Conservation (phyloP, 1,140 invertebrate genomes). For the Sinonovacula constricta region DNA sequence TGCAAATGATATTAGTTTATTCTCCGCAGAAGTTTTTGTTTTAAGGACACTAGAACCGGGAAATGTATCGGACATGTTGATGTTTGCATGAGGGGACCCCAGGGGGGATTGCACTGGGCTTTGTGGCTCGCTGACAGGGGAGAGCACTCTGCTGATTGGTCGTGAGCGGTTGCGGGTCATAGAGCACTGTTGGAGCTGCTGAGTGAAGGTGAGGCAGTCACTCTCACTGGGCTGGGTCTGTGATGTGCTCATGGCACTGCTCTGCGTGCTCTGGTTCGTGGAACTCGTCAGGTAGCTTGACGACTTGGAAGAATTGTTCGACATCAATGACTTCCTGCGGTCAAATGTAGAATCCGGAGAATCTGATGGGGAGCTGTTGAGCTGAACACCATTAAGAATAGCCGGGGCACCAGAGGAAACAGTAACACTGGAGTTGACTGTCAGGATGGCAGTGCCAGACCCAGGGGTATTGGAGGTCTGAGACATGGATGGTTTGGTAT, state of each 20-base stretch:
- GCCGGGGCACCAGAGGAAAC: constrained; percentile 60
- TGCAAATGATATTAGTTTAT: background rate
- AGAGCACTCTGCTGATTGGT: constrained; percentile 81
- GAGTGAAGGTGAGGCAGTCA: constrained; percentile 83
- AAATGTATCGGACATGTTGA: background rate
- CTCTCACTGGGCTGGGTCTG: constrained; percentile 56
- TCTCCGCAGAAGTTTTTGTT: background rate
- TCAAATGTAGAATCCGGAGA: constrained; percentile 84
- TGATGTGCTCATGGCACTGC: constrained; percentile 52
- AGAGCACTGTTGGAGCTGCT: constrained; percentile 85
- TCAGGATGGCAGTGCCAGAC: constrained; percentile 42
- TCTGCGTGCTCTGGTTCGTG: constrained; percentile 80
- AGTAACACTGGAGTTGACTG: constrained; percentile 45
- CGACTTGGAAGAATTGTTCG: constrained; percentile 87
- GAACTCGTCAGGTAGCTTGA: constrained; percentile 85
- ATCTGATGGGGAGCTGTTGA: constrained; percentile 77
- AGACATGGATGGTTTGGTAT: constrained; percentile 83
- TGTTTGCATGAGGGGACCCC: constrained; percentile 86
- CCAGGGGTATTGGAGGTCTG: constrained; percentile 36
- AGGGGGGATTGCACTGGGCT: constrained; percentile 91
- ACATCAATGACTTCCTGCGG: constrained; percentile 86
- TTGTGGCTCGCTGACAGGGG: constrained; percentile 87
- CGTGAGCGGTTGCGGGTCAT: constrained; percentile 75
- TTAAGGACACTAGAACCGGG: background rate
- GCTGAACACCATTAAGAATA: constrained; percentile 60